Evolutionary conservation across 2,797 vertebrate genomes (phyloP), one percentile per base, ranked within the genome.

Genomic region (Bucorvus abyssinicus): DNA sequence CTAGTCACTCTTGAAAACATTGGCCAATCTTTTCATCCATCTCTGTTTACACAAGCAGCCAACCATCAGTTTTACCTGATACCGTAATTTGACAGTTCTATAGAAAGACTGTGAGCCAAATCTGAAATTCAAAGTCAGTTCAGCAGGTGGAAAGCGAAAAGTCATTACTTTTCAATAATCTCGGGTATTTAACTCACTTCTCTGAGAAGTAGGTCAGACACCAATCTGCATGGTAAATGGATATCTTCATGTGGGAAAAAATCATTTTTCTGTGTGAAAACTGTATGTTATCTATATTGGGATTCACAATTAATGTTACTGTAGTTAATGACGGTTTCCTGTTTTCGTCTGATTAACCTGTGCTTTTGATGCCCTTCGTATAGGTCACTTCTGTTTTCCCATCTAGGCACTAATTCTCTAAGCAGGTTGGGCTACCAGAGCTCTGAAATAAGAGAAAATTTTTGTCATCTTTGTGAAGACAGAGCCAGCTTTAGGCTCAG

Each of bases 51-150:
- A 52, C 29, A 55, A 90, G 76, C 57, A 74, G 36, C 42, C 61
- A 55, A 22, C 4, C 53, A 84, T 40, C 13, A 21, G 32, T 77
- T 91, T 77, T 71, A 78, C 73, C 40, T 68, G 53, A 56, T 60
- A 34, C 49, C 17, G 19, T 73, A 56, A 94, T 78, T 80, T 91
- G 75, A 63, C 68, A 85, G 40, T 67, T 73, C 59, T 56, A 22
- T 42, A 74, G 63, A 52, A 80, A 80, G 75, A 44, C 34, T 7
- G 3, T 6, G 27, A 65, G 59, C 14, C 78, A 85, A 60, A 87
- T 83, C 57, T 80, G 75, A 94, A 95, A 94, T 85, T 89, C 61
- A 75, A 88, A 91, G 55, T 74, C 56, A 42, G 6, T 83, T 71
- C 64, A 75, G 42, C 71, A 69, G 61, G 45, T 91, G 55, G 64